Evolutionary conservation across 2,113 vertebrate species (phyloP).

Genomic region (Nesoenas mayeri): DNA sequence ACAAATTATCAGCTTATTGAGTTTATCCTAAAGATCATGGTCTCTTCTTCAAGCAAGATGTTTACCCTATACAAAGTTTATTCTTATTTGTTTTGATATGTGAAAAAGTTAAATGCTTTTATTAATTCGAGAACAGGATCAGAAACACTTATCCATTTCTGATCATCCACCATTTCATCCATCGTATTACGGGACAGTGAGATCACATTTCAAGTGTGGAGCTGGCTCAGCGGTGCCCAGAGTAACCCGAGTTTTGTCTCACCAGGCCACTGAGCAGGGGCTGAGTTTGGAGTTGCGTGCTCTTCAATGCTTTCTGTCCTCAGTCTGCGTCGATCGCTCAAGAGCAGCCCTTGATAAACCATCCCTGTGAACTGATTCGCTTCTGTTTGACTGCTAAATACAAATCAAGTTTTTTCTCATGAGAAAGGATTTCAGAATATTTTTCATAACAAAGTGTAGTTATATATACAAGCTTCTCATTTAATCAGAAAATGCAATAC

Average conservation of each 20-base stretch:
- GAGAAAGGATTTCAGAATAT: conserved; percentile 24
- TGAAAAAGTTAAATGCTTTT: not conserved
- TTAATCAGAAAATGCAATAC: not conserved
- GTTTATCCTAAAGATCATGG: not conserved
- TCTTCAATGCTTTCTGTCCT: conserved; percentile 98
- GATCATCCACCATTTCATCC: not conserved
- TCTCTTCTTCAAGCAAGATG: not conserved
- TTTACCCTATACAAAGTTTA: not conserved
- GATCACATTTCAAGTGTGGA: not conserved
- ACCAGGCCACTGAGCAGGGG: conserved; percentile 97
- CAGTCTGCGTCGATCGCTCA: conserved; percentile 92
- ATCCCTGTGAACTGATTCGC: conserved; percentile 95
- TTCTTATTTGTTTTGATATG: not conserved
- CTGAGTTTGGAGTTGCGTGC: conserved; percentile 90
- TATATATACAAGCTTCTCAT: not conserved
- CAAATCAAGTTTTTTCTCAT: conserved; percentile 22
- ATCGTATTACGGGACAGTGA: not conserved
- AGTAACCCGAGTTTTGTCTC: conserved; percentile 43
- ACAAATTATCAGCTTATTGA: not conserved
- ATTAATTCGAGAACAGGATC: not conserved
- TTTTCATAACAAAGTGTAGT: not conserved
- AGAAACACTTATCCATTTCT: not conserved
- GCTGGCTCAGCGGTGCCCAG: not conserved
- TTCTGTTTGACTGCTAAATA: conserved; percentile 87
- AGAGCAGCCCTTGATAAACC: conserved; percentile 94